Base-by-base conservation (phyloP, 2,797 vertebrate species). In the Sebastes itinus region DNA sequence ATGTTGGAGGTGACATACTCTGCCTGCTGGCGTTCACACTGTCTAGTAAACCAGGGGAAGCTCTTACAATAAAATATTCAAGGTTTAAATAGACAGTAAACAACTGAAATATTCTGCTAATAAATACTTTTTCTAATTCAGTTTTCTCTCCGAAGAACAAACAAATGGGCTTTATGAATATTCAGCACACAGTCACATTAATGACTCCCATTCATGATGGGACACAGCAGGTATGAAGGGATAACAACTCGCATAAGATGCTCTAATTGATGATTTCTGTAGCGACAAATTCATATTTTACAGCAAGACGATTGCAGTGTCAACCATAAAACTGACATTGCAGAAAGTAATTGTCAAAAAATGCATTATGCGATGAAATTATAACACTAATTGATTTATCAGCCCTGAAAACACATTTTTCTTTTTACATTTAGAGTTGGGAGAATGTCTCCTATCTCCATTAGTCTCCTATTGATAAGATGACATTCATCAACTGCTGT, bases 101-200 rank as follows among this genome's bases (percentile, higher is more conserved):
- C 22, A 30, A 4, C n/a, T 60, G 7, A 66, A 25, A 67, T 33
- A 38, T 42, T 66, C 16, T 27, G 28, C 11, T 70, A 62, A 84
- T 63, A 32, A 25, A 4, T 10, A 20, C 11, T 30, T 49, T 42
- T 54, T 49, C 18, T 27, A 66, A 58, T 59, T 77, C 16, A 23
- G 22, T 20, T 76, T 65, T 61, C 16, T 38, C 30, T 60, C 25
- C 23, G 14, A 16, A 49, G 70, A 61, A 54, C 33, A 54, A 55
- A 8, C 13, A 16, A 28, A 72, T 2, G 1, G n/a, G n/a, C 14
- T 59, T 81, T 20, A 85, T 85, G 32, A 77, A 77, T 88, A 88
- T 82, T 81, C 76, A 88, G 58, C 33, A 54, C 25, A 16, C 12
- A 55, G n/a, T 52, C 46, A 49, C 20, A 11, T 33, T 25, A 56